Conservation (phyloP, 2,888 invertebrate species). For the Scaptomyza caliginosa region DNA sequence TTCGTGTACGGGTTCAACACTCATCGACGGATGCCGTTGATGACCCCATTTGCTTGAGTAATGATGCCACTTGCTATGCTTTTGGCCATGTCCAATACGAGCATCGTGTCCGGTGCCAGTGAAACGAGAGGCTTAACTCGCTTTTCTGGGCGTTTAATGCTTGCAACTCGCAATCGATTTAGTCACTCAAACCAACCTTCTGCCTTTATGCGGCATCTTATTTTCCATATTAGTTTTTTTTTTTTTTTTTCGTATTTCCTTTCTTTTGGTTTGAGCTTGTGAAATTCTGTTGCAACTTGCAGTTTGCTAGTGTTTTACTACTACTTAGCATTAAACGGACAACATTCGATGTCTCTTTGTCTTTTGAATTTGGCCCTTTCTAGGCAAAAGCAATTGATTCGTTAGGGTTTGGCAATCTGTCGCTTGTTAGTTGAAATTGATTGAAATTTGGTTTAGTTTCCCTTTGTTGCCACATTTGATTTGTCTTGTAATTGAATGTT, state of each 20-base stretch:
- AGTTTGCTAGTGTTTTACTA: constrained; percentile 30
- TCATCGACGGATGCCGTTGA: constrained; percentile 60
- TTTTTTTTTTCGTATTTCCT: too few species aligned
- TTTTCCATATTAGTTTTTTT: too few species aligned
- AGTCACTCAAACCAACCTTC: constrained; percentile 8
- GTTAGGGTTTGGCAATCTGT: constrained; percentile 69
- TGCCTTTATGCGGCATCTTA: constrained; percentile 25
- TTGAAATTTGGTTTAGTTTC: constrained; percentile 68
- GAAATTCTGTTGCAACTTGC: constrained; percentile 39
- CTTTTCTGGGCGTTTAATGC: constrained; percentile 37
- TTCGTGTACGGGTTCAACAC: constrained; percentile 23
- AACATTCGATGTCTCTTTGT: constrained; percentile 15
- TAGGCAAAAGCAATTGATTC: constrained; percentile 61
- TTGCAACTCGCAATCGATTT: constrained; percentile 56
- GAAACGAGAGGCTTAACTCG: constrained; percentile 14
- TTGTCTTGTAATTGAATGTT: constrained; percentile 35
- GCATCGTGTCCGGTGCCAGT: constrained; percentile 2
- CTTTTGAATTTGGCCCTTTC: constrained; percentile 11
- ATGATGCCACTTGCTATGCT: constrained; percentile 70
- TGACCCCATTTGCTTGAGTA: constrained; percentile 79
- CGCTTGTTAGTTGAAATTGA: constrained; percentile 73
- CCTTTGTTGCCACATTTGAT: constrained; percentile 50
- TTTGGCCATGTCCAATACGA: constrained; percentile 6
- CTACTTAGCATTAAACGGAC: constrained; percentile 25
- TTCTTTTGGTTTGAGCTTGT: constrained; percentile 22